A percentile compares a stretch with the other conserved stretches of the same genome.
phyloP scores from a whole-genome alignment of 2,888 invertebrate species.

The Drosophila kuntzei region DNA sequence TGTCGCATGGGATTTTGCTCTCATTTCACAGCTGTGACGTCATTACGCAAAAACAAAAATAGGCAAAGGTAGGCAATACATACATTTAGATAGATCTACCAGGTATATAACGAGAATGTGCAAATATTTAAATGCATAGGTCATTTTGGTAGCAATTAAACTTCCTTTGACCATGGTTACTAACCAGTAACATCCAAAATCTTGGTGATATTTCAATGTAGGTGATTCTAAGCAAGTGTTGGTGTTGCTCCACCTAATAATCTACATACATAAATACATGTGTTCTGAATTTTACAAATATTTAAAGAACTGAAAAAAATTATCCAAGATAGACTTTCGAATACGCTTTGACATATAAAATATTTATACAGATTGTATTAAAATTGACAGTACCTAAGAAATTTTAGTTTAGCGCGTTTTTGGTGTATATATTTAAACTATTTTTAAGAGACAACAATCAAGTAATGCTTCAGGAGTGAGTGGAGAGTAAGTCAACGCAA shows the following conservation, averaged over 20 bases:
- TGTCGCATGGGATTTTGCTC: slow-evolving; percentile 11
- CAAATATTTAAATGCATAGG: neutral
- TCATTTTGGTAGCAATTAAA: neutral
- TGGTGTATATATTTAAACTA: neutral
- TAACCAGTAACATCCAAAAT: neutral
- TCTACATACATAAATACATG: neutral
- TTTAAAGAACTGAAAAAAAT: neutral
- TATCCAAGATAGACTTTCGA: neutral
- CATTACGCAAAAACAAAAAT: slow-evolving; percentile 32
- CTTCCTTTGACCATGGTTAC: neutral
- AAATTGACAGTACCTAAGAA: neutral
- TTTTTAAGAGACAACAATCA: neutral
- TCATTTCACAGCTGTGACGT: slow-evolving; percentile 36
- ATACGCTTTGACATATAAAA: neutral
- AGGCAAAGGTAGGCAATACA: neutral
- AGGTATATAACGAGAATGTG: neutral
- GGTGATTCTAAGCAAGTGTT: slow-evolving; percentile 1
- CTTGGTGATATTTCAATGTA: neutral
- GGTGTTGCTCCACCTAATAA: neutral
- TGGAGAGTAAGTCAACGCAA: slow-evolving; percentile 32
- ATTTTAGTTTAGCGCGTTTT: neutral
- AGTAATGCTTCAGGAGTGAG: neutral
- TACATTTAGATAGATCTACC: neutral
- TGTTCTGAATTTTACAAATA: neutral
- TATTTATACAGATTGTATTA: neutral